Evolutionary conservation across 2,888 invertebrate genomes (phyloP).

Genomic region (Drosophila silvestris): DNA sequence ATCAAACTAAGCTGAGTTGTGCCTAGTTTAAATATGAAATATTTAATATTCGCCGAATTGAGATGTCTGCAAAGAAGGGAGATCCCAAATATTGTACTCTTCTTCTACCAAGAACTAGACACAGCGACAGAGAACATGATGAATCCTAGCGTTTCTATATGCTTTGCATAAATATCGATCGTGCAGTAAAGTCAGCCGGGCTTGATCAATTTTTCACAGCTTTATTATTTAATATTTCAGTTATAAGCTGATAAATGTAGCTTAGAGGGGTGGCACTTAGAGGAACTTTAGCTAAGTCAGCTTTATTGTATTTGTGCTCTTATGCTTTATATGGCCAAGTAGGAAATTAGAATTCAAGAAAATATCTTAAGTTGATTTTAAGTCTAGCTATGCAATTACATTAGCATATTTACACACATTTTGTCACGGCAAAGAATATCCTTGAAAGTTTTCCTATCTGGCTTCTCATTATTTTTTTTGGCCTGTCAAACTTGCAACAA

Average conservation of each 20-base stretch:
- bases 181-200: not conserved
- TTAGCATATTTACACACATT: not conserved
- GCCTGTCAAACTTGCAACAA: conserved; percentile 38
- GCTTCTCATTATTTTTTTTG: conserved; percentile 16
- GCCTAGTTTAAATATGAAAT: too few relatives aligned
- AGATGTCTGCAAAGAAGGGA: not conserved
- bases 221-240: not conserved
- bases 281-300: not conserved
- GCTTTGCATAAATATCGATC: not conserved
- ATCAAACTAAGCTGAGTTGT: too few relatives aligned
- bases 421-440: conserved; percentile 10
- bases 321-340: not conserved
- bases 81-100: not conserved
- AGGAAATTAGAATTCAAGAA: not conserved
- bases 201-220: not conserved
- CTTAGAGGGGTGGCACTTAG: not conserved
- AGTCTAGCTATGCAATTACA: not conserved
- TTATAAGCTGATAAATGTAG: not conserved
- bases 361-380: not conserved
- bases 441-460: conserved; percentile 14
- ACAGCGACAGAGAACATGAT: not conserved
- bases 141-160: not conserved
- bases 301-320: not conserved
- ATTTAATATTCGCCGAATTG: not conserved
- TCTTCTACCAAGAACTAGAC: not conserved